Conservation (phyloP, 2,888 invertebrate genomes). For the Acheta domesticus region DNA sequence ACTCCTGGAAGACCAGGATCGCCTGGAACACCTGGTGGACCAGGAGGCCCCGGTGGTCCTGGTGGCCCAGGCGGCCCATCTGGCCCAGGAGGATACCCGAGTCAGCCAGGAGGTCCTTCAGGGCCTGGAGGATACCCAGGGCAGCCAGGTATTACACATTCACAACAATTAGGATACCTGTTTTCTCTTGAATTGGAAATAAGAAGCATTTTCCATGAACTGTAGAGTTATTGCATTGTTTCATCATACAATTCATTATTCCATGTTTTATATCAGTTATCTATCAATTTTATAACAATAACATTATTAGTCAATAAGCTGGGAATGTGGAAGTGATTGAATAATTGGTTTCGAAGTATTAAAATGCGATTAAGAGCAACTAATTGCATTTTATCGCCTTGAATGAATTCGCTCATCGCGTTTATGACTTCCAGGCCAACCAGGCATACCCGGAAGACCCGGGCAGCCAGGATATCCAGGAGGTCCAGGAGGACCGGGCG, state of each 20-base stretch:
- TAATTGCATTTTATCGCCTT: too few species aligned
- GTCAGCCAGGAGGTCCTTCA: slow-evolving; percentile 28
- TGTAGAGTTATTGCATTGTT: too few species aligned
- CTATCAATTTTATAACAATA: too few species aligned
- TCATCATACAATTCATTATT: too few species aligned
- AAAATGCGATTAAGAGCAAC: too few species aligned
- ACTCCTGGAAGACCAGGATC: slow-evolving; percentile 45
- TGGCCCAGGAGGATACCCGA: slow-evolving; percentile 28
- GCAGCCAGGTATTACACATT: slow-evolving; percentile 40
- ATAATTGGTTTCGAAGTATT: too few species aligned
- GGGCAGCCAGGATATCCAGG: neutral
- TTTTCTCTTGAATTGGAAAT: neutral
- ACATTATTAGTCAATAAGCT: too few species aligned
- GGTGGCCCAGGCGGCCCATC: slow-evolving; percentile 41
- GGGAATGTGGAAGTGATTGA: too few species aligned
- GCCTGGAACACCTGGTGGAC: slow-evolving; percentile 39
- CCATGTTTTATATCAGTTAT: too few species aligned
- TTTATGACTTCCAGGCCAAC: neutral
- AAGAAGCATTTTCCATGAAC: neutral
- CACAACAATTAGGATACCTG: neutral
- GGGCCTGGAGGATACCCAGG: slow-evolving; percentile 34
- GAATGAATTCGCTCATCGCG: too few species aligned
- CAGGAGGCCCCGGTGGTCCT: slow-evolving; percentile 37
- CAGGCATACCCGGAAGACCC: neutral
- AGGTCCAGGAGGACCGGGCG: slow-evolving; percentile 37